Evolutionary conservation across 2,797 vertebrate species (phyloP).

Genomic region (Carcharodon carcharias): DNA sequence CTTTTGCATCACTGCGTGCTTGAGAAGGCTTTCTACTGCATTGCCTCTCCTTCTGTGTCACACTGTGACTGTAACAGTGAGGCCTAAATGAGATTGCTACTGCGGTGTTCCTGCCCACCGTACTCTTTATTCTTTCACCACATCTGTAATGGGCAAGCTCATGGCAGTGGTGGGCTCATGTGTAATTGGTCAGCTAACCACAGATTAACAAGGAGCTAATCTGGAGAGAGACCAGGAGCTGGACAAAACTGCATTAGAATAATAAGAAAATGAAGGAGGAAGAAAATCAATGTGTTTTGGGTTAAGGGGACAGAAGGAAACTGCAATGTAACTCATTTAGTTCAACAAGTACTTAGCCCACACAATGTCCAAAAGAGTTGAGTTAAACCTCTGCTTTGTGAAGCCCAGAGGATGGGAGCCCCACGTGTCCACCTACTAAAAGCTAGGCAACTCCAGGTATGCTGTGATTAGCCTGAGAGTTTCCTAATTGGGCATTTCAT

Average conservation of each 20-base stretch:
- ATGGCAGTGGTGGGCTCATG: not conserved
- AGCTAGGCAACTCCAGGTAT: not conserved
- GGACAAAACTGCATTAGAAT: not conserved
- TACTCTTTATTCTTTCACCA: too few species aligned
- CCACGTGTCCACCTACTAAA: not conserved
- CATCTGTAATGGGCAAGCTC: not conserved
- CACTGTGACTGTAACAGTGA: not conserved
- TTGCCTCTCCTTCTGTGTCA: not conserved
- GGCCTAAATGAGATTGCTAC: not conserved
- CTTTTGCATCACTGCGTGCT: not conserved
- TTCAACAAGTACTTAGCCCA: not conserved
- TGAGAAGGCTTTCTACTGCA: not conserved
- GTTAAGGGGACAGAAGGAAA: not conserved
- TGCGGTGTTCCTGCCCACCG: not conserved
- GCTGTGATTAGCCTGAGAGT: not conserved
- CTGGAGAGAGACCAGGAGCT: not conserved
- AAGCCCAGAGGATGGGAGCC: not conserved
- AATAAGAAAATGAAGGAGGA: not conserved
- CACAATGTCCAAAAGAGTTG: not conserved
- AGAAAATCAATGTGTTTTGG: not conserved
- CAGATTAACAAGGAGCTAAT: not conserved
- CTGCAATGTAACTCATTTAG: not conserved
- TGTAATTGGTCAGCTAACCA: not conserved
- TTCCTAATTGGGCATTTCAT: not conserved
- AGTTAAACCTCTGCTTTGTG: not conserved